Evolutionary conservation across 1,140 invertebrate species (phyloP).

Genomic region (Cherax quadricarinatus): DNA sequence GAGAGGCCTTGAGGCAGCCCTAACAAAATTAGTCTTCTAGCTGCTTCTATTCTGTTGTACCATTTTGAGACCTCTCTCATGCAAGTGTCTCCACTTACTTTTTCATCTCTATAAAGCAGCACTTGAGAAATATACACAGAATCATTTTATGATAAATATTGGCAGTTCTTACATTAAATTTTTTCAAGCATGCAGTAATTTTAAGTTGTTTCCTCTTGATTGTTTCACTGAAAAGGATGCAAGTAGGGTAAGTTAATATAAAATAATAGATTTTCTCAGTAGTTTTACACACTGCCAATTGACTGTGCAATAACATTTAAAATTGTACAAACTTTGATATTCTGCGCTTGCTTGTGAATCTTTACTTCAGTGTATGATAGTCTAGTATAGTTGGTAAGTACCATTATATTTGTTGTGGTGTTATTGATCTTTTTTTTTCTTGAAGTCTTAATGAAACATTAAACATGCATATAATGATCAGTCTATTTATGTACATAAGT

Average conservation of each 20-base stretch:
- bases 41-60: no score
- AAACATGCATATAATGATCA: no score
- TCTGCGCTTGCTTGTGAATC: background rate
- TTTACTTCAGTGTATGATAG: background rate
- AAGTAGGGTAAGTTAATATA: slow-evolving; percentile 17
- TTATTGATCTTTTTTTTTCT: background rate
- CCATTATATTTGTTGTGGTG: background rate
- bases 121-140: no score
- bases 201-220: slow-evolving; percentile 17
- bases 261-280: background rate
- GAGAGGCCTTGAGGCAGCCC: no score
- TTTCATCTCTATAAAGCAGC: no score
- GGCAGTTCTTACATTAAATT: background rate
- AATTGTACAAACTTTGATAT: background rate
- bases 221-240: slow-evolving; percentile 34
- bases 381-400: background rate
- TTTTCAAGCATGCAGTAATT: slow-evolving; percentile 10
- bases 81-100: no score
- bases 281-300: background rate
- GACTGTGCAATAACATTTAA: background rate
- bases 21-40: no score
- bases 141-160: no score
- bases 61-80: no score
- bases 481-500: no score
- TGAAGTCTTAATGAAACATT: no score